These are phyloP conservation scores for Macquaria australasica DNA, from an alignment of 2,113 vertebrate genomes.

Conservation along the genomic window DNA sequence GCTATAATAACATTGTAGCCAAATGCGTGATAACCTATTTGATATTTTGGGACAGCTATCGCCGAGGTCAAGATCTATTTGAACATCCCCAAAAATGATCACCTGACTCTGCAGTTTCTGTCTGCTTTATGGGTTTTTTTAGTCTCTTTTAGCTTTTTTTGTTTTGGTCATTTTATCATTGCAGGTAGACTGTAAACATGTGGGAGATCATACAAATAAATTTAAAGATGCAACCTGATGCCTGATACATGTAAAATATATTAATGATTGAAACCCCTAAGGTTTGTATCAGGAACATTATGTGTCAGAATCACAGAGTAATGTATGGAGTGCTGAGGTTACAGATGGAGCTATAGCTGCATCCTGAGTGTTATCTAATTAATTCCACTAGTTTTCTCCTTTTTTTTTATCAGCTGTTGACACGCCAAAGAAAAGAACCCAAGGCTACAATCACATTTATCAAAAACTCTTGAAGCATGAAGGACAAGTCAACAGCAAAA, in stretches of 20 bases:
- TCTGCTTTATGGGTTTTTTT: too few species aligned
- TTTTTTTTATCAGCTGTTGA: slow-evolving; percentile 17
- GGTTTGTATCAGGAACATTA: too few species aligned
- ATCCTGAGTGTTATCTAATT: too few species aligned
- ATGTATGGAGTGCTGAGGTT: background rate
- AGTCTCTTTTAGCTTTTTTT: too few species aligned
- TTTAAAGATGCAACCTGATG: background rate
- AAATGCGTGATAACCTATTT: too few species aligned
- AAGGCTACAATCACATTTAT: slow-evolving; percentile 35
- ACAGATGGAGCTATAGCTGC: background rate
- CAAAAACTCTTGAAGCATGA: slow-evolving; percentile 33
- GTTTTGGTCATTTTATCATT: background rate
- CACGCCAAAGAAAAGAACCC: slow-evolving; percentile 25
- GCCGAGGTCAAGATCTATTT: too few species aligned
- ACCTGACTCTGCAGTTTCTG: too few species aligned
- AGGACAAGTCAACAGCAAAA: slow-evolving; percentile 23
- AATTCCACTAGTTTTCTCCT: background rate
- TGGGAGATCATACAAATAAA: background rate
- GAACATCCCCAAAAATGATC: too few species aligned
- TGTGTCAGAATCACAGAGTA: too few species aligned
- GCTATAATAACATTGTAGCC: too few species aligned
- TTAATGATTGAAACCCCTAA: too few species aligned
- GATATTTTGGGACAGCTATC: too few species aligned
- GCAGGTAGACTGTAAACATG: background rate
- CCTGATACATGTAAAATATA: background rate